Percentiles rank a stretch among this genome's conserved stretches.
Evolutionary conservation across 1,140 invertebrate species (phyloP).

Genomic region (Archivesica marissinica): DNA sequence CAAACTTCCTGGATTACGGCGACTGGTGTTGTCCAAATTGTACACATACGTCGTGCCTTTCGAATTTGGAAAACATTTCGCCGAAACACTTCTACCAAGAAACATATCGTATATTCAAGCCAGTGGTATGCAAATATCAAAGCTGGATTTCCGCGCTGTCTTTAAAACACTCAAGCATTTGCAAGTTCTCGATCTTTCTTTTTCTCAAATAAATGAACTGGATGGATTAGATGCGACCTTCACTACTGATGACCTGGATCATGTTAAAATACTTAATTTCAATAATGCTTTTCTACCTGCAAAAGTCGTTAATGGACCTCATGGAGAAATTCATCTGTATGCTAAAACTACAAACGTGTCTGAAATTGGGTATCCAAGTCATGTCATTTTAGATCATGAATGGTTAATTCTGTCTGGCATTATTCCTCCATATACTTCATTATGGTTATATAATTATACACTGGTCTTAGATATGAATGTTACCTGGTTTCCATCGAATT

Average conservation of each 20-base stretch:
- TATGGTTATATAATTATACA: not conserved
- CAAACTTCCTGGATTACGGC: not conserved
- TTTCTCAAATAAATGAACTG: not conserved
- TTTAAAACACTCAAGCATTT: not conserved
- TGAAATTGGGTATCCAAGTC: not conserved
- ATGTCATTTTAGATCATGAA: no score
- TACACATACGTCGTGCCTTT: not conserved
- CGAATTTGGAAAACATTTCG: not conserved
- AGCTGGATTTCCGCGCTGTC: not conserved
- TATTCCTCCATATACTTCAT: not conserved
- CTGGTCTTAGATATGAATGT: not conserved
- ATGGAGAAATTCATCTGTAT: not conserved
- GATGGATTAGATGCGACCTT: not conserved
- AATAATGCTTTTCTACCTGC: not conserved
- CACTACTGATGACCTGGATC: not conserved
- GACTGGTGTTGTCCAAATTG: not conserved
- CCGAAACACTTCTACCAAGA: not conserved
- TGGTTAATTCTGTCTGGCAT: not conserved
- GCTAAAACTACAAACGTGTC: not conserved
- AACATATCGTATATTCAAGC: conserved; percentile 3
- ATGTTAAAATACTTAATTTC: not conserved
- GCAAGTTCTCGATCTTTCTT: not conserved
- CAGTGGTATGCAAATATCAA: not conserved
- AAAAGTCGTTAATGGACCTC: not conserved
- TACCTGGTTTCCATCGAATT: not conserved